Evolutionary conservation across 1,140 invertebrate species (phyloP).

Genomic region (Heliconius congener): DNA sequence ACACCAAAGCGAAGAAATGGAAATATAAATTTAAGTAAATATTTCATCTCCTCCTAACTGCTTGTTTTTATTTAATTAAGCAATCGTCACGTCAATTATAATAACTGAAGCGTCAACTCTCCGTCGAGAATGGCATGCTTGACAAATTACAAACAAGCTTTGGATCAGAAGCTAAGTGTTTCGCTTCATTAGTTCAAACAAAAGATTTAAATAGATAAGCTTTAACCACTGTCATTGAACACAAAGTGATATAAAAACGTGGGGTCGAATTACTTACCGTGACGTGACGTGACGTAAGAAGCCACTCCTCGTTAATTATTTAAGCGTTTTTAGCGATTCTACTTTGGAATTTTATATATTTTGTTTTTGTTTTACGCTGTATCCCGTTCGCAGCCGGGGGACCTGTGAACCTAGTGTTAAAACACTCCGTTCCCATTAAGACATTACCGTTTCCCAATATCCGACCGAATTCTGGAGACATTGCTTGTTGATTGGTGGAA

Average conservation of each 20-base stretch:
- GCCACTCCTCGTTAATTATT: constrained; percentile 40
- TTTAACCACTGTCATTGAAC: constrained; percentile 3
- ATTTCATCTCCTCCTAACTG: not conserved
- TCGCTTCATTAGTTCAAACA: constrained; percentile 26
- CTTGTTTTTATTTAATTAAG: not conserved
- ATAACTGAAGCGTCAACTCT: constrained; percentile 1
- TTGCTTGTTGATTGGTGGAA: no score
- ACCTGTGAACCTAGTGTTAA: no score
- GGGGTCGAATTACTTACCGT: constrained; percentile 25
- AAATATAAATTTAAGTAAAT: no score
- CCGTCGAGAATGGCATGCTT: constrained; percentile 18
- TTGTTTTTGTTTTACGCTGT: not conserved
- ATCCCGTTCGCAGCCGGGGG: no score
- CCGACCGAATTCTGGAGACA: no score
- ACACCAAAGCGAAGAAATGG: no score
- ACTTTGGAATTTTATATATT: constrained; percentile 17
- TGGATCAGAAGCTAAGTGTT: constrained; percentile 16
- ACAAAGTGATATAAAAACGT: constrained; percentile 20
- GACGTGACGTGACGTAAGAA: constrained; percentile 20
- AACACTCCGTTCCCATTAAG: no score
- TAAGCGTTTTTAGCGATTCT: constrained; percentile 33
- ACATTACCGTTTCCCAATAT: no score
- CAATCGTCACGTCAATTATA: not conserved
- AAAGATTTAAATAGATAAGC: constrained; percentile 15
- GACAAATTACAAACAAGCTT: constrained; percentile 24